Conservation (phyloP, 2,113 vertebrate species). For the Meleagris gallopavo region DNA sequence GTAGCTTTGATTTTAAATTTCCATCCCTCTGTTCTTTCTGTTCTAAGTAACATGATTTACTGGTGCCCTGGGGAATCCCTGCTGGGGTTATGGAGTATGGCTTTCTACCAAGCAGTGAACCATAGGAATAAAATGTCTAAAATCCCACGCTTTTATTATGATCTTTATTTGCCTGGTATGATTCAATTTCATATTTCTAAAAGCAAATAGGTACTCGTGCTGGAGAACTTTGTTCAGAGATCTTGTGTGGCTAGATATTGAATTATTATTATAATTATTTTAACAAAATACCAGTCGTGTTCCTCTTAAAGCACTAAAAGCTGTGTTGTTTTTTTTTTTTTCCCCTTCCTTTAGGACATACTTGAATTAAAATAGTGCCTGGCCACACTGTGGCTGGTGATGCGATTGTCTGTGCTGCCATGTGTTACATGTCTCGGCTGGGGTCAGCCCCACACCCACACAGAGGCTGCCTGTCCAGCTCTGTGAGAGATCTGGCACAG, state of each 20-base stretch:
- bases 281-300: background rate
- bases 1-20: conserved; percentile 56
- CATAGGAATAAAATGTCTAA: conserved; percentile 3
- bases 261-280: background rate
- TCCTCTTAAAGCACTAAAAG: conserved; percentile 22
- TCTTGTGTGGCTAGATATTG: conserved; percentile 1
- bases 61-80: conserved; percentile 31
- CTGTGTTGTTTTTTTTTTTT: background rate
- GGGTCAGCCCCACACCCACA: background rate
- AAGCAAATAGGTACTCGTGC: conserved; percentile 1
- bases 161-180: background rate
- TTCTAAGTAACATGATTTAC: conserved; percentile 43
- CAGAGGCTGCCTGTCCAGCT: background rate
- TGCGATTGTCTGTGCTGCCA: background rate
- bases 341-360: background rate
- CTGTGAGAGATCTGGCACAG: fast-evolving
- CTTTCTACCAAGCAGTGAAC: conserved; percentile 7
- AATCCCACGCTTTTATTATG: background rate
- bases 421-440: background rate
- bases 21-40: background rate
- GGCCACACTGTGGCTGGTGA: conserved; percentile 14
- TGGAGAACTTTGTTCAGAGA: background rate
- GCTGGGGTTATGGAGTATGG: conserved; percentile 2
- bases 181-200: background rate
- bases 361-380: conserved; percentile 29